Evolutionary conservation across 92 coral and sea anemone species (phyloP).

Genomic region (Metridium senile): DNA sequence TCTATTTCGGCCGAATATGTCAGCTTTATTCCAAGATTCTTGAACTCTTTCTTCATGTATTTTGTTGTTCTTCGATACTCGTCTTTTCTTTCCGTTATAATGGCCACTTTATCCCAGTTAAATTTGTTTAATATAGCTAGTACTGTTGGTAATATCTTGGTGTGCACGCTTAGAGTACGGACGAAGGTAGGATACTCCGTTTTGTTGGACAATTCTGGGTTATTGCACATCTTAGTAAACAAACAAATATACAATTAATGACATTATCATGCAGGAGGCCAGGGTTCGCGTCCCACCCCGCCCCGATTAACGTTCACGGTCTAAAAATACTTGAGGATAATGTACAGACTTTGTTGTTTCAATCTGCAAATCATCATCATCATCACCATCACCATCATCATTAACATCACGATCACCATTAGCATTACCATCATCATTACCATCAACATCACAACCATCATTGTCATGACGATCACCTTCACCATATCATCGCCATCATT

Average conservation of each 20-base stretch:
- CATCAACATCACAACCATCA: too few relatives aligned
- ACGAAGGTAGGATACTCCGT: slow-evolving; percentile 84
- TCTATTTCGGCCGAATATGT: slow-evolving; percentile 47
- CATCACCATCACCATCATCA: too few relatives aligned
- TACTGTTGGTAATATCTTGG: slow-evolving; percentile 70
- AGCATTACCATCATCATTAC: too few relatives aligned
- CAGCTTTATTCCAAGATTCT: slow-evolving; percentile 59
- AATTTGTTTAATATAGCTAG: slow-evolving; percentile 68
- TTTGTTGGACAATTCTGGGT: slow-evolving; percentile 81
- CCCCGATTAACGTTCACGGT: too few relatives aligned
- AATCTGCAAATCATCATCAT: too few relatives aligned
- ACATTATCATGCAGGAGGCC: too few relatives aligned
- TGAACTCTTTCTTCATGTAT: slow-evolving; percentile 62
- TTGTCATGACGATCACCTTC: too few relatives aligned
- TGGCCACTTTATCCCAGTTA: slow-evolving; percentile 83
- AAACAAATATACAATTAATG: not conserved
- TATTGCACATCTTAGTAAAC: slow-evolving; percentile 77
- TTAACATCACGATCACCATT: too few relatives aligned
- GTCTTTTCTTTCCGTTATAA: slow-evolving; percentile 76
- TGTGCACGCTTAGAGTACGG: slow-evolving; percentile 81
- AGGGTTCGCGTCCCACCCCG: too few relatives aligned
- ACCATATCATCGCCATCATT: too few relatives aligned
- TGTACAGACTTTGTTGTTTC: too few relatives aligned
- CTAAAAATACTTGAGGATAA: too few relatives aligned
- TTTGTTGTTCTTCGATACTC: slow-evolving; percentile 72